phyloP scores from a whole-genome alignment of 2,113 vertebrate species.

The Pseudorhombus dupliciocellatus region DNA sequence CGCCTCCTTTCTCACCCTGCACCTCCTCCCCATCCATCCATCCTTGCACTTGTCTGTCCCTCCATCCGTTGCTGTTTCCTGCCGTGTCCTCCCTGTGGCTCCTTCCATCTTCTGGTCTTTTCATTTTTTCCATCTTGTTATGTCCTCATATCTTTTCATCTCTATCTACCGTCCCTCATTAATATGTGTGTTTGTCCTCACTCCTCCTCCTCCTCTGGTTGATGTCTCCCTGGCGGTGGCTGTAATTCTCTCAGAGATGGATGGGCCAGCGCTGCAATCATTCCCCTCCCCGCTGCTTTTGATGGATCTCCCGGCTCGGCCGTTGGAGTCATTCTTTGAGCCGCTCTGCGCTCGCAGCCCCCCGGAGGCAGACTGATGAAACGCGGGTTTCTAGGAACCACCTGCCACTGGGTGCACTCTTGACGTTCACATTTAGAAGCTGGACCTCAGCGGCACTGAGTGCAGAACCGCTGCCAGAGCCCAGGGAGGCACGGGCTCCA shows the following conservation, averaged over 20 bases:
- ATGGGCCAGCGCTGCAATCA: conserved; percentile 40
- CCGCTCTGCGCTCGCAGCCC: background rate
- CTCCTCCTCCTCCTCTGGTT: background rate
- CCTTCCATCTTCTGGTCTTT: background rate
- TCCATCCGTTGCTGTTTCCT: background rate
- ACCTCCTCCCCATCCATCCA: background rate
- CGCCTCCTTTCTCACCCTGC: background rate
- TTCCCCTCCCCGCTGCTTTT: conserved; percentile 20
- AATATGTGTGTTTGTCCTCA: background rate
- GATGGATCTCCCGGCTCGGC: conserved; percentile 54
- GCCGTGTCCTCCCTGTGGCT: background rate
- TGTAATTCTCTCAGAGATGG: conserved; percentile 55
- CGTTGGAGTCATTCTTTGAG: conserved; percentile 19
- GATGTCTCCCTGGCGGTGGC: conserved; percentile 28
- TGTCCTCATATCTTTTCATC: background rate
- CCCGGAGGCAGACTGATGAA: conserved; percentile 36
- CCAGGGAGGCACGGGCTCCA: no score
- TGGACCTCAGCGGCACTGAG: no score
- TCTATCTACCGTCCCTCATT: background rate
- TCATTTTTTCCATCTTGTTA: background rate
- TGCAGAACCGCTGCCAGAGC: background rate
- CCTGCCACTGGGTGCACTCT: background rate
- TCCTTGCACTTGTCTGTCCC: background rate
- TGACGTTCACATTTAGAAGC: background rate
- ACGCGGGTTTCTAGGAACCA: conserved; percentile 13